phyloP scores from a whole-genome alignment of 2,888 invertebrate species.

The Drosophila barbarae region DNA sequence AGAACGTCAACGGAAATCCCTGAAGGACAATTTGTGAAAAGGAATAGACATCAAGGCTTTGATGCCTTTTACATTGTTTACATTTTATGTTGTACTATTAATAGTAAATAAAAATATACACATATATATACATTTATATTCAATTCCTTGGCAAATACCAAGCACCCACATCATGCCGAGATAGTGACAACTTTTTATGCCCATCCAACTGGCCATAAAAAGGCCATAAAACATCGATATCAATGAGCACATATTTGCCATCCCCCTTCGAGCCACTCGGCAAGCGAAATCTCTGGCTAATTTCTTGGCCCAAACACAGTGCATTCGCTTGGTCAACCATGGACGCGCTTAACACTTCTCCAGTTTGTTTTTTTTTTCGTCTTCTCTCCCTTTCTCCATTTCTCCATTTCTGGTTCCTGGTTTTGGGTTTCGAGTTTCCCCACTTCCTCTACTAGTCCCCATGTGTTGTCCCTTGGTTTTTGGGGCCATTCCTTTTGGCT shows the following conservation, averaged over 20 bases:
- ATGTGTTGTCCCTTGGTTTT: constrained; percentile 13
- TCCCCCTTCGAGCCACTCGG: constrained; percentile 26
- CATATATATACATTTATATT: constrained; percentile 30
- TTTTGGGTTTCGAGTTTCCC: background rate
- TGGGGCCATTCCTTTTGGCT: constrained; percentile 45
- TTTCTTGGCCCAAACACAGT: constrained; percentile 34
- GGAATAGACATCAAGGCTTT: constrained; percentile 8
- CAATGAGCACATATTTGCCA: constrained; percentile 41
- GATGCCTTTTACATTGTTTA: constrained; percentile 1
- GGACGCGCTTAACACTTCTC: constrained; percentile 30
- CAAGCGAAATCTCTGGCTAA: constrained; percentile 37
- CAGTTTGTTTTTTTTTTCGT: background rate
- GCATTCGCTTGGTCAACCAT: constrained; percentile 38
- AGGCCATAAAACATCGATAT: constrained; percentile 43
- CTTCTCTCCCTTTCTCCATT: background rate
- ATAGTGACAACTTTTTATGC: constrained; percentile 37
- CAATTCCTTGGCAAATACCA: constrained; percentile 21
- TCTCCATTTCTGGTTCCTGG: constrained; percentile 1
- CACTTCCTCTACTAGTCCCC: no score
- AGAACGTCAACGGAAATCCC: background rate
- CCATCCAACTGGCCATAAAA: constrained; percentile 27
- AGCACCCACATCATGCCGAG: constrained; percentile 26
- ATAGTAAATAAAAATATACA: constrained; percentile 16
- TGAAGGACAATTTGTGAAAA: constrained; percentile 11
- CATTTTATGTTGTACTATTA: constrained; percentile 20